These are phyloP conservation scores for Drosophila maculinotata DNA, from an alignment of 2,888 invertebrate genomes.

Conservation along the genomic window DNA sequence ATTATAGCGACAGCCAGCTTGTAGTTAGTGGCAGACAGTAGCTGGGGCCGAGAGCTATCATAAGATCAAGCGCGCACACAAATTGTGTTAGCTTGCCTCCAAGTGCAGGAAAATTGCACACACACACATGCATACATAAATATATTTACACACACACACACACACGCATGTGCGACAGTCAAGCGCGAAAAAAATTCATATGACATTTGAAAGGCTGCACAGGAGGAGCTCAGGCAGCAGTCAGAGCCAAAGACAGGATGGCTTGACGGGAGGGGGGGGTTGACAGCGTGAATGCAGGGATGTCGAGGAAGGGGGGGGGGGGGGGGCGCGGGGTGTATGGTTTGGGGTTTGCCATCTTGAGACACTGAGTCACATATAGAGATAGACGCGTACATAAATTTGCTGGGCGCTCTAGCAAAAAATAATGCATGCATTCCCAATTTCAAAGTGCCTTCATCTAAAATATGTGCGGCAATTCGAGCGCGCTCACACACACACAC, in stretches of 20 bases:
- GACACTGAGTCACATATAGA: constrained; percentile 43
- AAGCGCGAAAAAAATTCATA: constrained; percentile 69
- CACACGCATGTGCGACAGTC: constrained; percentile 33
- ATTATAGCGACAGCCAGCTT: constrained; percentile 80
- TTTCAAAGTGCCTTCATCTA: constrained; percentile 67
- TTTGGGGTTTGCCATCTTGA: constrained; percentile 19
- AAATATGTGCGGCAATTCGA: constrained; percentile 69
- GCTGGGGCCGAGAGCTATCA: constrained; percentile 49
- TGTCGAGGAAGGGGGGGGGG: no score
- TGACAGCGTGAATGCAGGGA: not conserved
- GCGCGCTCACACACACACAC: constrained; percentile 15
- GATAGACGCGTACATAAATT: constrained; percentile 59
- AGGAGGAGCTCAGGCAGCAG: constrained; percentile 24
- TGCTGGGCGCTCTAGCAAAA: constrained; percentile 56
- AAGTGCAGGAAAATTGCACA: constrained; percentile 64
- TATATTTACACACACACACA: constrained; percentile 30
- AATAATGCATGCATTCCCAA: constrained; percentile 70
- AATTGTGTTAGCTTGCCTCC: constrained; percentile 62
- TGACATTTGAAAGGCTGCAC: constrained; percentile 60
- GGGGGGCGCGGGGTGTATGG: not conserved
- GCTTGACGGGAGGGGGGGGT: not conserved
- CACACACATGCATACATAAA: constrained; percentile 35
- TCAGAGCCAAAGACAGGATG: constrained; percentile 40
- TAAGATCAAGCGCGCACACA: constrained; percentile 69
- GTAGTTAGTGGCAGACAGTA: constrained; percentile 67